These are phyloP conservation scores for Candoia aspera DNA, from an alignment of 2,113 vertebrate species.

Conservation along the genomic window DNA sequence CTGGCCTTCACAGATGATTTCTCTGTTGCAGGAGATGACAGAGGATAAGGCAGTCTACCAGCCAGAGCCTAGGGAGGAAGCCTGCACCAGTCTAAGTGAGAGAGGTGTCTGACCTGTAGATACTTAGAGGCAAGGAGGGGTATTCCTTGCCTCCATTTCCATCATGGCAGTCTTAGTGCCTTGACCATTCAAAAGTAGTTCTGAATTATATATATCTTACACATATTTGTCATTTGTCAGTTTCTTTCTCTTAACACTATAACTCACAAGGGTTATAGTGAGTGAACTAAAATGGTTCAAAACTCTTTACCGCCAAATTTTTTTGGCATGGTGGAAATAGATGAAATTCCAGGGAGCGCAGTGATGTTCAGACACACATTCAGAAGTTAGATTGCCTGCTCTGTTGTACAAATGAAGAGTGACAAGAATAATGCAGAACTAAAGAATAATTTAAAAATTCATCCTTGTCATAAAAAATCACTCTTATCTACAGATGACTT, in stretches of 20 bases:
- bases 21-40: neutral
- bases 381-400: neutral
- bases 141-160: neutral
- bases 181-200: neutral
- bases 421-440: neutral
- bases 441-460: neutral
- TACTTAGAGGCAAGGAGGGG: neutral
- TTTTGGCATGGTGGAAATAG: neutral
- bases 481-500: constrained; percentile 37
- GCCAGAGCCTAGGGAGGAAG: neutral
- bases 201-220: neutral
- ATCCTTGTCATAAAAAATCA: constrained; percentile 21
- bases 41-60: neutral
- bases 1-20: neutral
- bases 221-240: neutral
- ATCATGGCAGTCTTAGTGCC: neutral
- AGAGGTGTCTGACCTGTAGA: neutral
- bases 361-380: neutral
- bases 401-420: neutral
- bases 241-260: neutral
- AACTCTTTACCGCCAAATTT: neutral
- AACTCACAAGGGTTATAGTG: neutral
- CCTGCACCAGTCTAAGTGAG: neutral
- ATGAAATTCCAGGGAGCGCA: neutral
- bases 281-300: neutral